Evolutionary conservation across 2,113 vertebrate genomes (phyloP), one percentile per base, ranked within the genome.

Genomic region (Siniperca knerii): DNA sequence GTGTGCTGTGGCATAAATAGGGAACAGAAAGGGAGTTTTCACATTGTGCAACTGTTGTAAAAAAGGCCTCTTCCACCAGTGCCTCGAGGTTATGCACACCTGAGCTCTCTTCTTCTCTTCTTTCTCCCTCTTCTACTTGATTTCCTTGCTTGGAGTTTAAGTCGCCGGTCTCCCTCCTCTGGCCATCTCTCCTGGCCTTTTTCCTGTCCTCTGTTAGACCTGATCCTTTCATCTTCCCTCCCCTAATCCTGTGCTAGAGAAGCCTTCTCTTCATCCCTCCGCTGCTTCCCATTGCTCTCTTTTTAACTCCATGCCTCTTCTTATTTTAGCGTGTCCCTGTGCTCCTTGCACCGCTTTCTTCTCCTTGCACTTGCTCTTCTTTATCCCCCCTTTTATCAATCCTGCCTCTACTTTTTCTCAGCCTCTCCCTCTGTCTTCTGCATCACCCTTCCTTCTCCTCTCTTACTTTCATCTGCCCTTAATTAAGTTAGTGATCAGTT

Each of bases 401-500:
- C 35, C 33, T 4, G 60, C 60, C 75, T 73, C 25, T 54, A 8
- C 57, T 44, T 84, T 48, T 62, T 37, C 65, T 65, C 64, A 52
- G 11, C n/a, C 55, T 67, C 62, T 75, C 21, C 67, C 81, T 54
- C n/a, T 4, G 25, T 69, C 21, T 81, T 80, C 62, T 52, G 37
- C 60, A 35, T 80, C 70, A 70, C 73, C 62, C 80, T 68, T 68
- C 57, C 23, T 58, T 61, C 64, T 80, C 68, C 77, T 60, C 73
- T 84, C 75, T 79, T 73, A 71, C 79, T 82, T 74, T 75, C 75
- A 76, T 84, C 88, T 89, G 84, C 81, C 81, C 87, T 93, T 96
- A 96, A 97, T 97, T 95, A 96, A 97, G 96, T 96, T 95, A 95
- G 95, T 94, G 93, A 90, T 92, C 93, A 95, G 95, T 95, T 94